Base-by-base conservation (phyloP, 1,140 invertebrate genomes). In the Pomphorhynchus laevis region DNA sequence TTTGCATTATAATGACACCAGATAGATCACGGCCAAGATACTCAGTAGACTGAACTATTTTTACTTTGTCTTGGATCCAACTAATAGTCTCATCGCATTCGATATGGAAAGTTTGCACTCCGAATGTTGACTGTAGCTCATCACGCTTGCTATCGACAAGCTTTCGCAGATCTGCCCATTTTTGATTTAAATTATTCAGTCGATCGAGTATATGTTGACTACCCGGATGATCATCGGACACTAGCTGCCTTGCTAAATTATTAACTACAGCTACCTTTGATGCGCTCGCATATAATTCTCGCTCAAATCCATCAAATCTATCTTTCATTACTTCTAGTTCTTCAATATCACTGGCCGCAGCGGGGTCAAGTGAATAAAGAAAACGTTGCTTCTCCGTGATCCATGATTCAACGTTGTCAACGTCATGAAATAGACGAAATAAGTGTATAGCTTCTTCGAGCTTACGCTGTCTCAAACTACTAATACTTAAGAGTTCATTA, bases 301-400 rank as follows among this genome's bases (percentile, higher is more conserved):
- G 84, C 55, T 95, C 84, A 55, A 98, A 93, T 29, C 84, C 84
- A 58, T 91, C 80, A 59, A 93, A 98, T 51, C 86, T 68, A 54
- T 98, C 89, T 53, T 89, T 89, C 75, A 98, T 84, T 42, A 98
- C 91, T 57, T 95, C 89, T 35, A 95, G 77, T 57, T 95, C 89
- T 58, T 95, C 89, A 56, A 95, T 84, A 48, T 98, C 86, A 57
- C 84, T 74, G 34, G 53, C 58, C 21, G 72, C 75, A 16, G 38
- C 34, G 1, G 41, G 79, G 76, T 24, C 75, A 3, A 47, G 20
- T 21, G 31, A 29, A 8, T 33, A 22, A 17, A 38, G 45, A 40
- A 42, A 37, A 47, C 42, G 41, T 48, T 63, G 64, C 65, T 93
- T 93, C 59, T 95, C 82, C 42, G 71, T 74, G 49, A 95, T 86